Percentiles rank a stretch among this genome's conserved stretches.
phyloP scores from a whole-genome alignment of 2,113 vertebrate species.

The human (Homo sapiens) region GRCh38 chr2:115867501-115868000 shows the following conservation, averaged over 20 bases:
- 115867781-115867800: not conserved
- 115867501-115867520: slow-evolving; percentile 27
- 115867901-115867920: not conserved
- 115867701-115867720: not conserved
- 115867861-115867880: not conserved
- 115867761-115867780: not conserved
- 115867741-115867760: not conserved
- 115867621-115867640: not conserved
- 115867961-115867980: not conserved
- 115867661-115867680: not conserved
- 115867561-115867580: slow-evolving; percentile 23
- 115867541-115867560: slow-evolving; percentile 14
- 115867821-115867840: not conserved
- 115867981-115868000: not conserved
- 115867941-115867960: not conserved
- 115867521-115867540: not conserved
- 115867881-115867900: not conserved
- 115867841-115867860: not conserved
- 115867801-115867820: not conserved
- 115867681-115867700: not conserved
- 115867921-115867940: not conserved
- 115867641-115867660: not conserved
- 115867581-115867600: not conserved
- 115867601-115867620: not conserved
- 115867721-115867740: not conserved